Evolutionary conservation across 2,797 vertebrate species (phyloP).

Genomic region (Tiaroga cobitis): DNA sequence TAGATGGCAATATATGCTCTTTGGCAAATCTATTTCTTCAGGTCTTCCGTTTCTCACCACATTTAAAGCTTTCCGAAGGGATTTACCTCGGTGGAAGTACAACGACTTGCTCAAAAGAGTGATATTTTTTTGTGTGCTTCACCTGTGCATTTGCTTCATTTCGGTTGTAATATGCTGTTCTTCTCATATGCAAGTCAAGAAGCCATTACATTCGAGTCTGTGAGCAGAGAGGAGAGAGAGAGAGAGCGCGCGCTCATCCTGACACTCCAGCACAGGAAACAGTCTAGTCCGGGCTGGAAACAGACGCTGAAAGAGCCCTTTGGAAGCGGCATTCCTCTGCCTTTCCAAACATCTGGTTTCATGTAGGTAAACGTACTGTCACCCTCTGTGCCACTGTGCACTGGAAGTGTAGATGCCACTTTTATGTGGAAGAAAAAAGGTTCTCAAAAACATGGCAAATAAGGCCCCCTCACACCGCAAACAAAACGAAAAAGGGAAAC

Average conservation of each 20-base stretch:
- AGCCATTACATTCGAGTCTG: not conserved
- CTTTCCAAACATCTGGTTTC: slow-evolving; percentile 27
- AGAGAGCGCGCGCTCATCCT: slow-evolving; percentile 2
- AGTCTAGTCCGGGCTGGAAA: slow-evolving; percentile 10
- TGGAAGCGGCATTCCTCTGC: slow-evolving; percentile 16
- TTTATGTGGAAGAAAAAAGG: not conserved
- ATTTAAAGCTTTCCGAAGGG: not conserved
- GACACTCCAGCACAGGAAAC: slow-evolving; percentile 31
- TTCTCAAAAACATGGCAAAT: not conserved
- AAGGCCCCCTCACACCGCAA: not conserved
- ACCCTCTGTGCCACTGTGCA: slow-evolving; percentile 1
- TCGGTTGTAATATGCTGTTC: not conserved
- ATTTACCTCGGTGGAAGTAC: not conserved
- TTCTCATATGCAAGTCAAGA: slow-evolving; percentile 23
- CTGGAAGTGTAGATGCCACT: not conserved
- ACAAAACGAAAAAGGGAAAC: not conserved
- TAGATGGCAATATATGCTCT: not conserved
- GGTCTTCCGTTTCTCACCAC: not conserved
- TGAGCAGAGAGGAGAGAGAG: not conserved
- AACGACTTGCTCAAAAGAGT: slow-evolving; percentile 9
- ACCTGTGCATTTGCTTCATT: not conserved
- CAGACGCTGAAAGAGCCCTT: slow-evolving; percentile 14
- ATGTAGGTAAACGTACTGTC: not conserved
- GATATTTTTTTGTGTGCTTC: not conserved
- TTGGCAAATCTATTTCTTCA: not conserved